Evolutionary conservation across 2,113 vertebrate species (phyloP), one percentile per base, ranked within the genome.

Genomic region (Rhynchopsitta pachyrhyncha): DNA sequence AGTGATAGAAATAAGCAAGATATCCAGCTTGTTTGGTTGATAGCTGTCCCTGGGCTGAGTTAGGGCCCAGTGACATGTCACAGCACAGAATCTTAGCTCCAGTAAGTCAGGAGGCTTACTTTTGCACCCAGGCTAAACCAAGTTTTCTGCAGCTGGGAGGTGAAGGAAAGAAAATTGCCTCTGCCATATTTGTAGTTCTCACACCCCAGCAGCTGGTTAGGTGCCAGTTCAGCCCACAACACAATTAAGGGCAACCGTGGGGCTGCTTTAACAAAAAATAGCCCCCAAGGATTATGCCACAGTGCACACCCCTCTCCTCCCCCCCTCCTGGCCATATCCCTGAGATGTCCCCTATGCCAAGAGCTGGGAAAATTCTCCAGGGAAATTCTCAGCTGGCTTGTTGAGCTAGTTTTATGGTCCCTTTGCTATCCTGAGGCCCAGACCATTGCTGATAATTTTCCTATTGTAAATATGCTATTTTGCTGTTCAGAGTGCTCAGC

Each of bases 381-480:
- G 88, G 96, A 94, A 96, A 88, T 94, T 96, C 94, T 95, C 94
- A 96, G 42, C 55, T 92, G 55, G 9, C 50, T 96, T 90, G 85
- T 35, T 92, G 73, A 86, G 50, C n/a, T 77, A 52, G 44, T 88
- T 95, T 87, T 77, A 70, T 63, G 49, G 59, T 52, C 66, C 44
- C 18, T 86, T 86, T 94, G 31, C 85, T 71, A 88, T 47, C 11
- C 71, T 68, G 39, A 88, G 76, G 82, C 81, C 44, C 31, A 85
- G 31, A 84, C 11, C 18, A 75, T 17, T 76, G 60, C 27, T 94
- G 50, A 50, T 96, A 67, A 83, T 92, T 80, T 98, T 97, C 95
- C 96, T 97, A 95, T 82, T 96, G 95, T 97, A 98, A 97, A 97
- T 91, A 96, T 24, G 57, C 60, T 97, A 60, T 96, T 98, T 98